These are phyloP conservation scores for Xenopus laevis DNA, from an alignment of 2,113 vertebrate species.

Conservation along the genomic window DNA sequence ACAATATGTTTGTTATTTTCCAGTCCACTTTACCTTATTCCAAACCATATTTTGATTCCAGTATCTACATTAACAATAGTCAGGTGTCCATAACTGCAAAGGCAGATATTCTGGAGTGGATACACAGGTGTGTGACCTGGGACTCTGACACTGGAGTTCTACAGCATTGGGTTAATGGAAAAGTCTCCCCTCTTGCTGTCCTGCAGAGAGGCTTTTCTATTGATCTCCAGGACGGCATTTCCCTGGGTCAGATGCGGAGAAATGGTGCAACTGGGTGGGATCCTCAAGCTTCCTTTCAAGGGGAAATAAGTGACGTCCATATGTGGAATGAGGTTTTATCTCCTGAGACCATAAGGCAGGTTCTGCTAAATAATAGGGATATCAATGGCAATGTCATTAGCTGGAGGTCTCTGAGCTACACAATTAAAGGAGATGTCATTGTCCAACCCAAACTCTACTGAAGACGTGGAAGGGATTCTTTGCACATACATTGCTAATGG, in stretches of 20 bases:
- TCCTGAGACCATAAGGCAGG: accelerated
- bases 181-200: conserved; percentile 45
- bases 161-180: conserved; percentile 57
- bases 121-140: conserved; percentile 56
- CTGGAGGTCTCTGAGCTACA: conserved; percentile 25
- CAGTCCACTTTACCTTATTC: too few species aligned
- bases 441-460: neutral
- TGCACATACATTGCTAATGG: too few species aligned
- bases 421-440: neutral
- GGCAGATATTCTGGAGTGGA: conserved; percentile 14
- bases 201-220: neutral
- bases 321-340: neutral
- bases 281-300: conserved; percentile 5
- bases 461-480: too few species aligned
- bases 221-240: too few species aligned
- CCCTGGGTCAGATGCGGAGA: conserved; percentile 34
- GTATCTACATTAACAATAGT: accelerated
- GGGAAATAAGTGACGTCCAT: conserved; percentile 38
- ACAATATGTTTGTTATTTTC: too few species aligned
- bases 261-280: too few species aligned
- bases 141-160: conserved; percentile 47
- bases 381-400: conserved; percentile 17
- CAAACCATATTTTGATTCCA: too few species aligned
- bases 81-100: accelerated
- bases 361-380: accelerated